Evolutionary conservation across 2,797 vertebrate species (phyloP).

Genomic region (Gymnoscopelus braueri): DNA sequence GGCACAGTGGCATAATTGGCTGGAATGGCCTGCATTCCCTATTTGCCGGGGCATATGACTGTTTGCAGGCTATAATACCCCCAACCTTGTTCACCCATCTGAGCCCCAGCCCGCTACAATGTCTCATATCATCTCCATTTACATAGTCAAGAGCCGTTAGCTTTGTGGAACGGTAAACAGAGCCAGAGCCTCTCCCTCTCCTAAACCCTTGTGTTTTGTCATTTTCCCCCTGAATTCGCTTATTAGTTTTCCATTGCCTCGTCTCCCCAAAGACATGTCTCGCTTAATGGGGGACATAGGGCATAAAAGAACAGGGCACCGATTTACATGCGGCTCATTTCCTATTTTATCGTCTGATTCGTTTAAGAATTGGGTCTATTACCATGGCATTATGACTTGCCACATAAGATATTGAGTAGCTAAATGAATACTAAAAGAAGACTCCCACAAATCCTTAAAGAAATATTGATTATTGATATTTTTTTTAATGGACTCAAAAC

Average conservation of each 20-base stretch:
- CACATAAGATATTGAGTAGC: constrained; percentile 12
- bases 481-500: no score
- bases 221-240: constrained; percentile 73
- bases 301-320: constrained; percentile 58
- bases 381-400: constrained; percentile 8
- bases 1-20: constrained; percentile 86
- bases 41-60: constrained; percentile 76
- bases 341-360: constrained; percentile 44
- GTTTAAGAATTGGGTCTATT: constrained; percentile 31
- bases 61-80: constrained; percentile 80
- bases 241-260: constrained; percentile 71
- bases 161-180: constrained; percentile 82
- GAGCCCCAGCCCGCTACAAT: constrained; percentile 81
- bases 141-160: constrained; percentile 88
- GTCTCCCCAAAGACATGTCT: constrained; percentile 60
- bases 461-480: no score
- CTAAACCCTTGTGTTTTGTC: constrained; percentile 68
- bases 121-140: constrained; percentile 85
- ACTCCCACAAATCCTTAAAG: no score
- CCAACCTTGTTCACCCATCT: constrained; percentile 82
- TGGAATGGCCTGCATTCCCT: constrained; percentile 73
- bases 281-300: constrained; percentile 58
- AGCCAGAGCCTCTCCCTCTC: constrained; percentile 75
- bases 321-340: constrained; percentile 60
- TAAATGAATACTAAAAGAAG: no score